These are phyloP conservation scores for Microtus pennsylvanicus DNA, from an alignment of 2,113 vertebrate species.

Conservation along the genomic window DNA sequence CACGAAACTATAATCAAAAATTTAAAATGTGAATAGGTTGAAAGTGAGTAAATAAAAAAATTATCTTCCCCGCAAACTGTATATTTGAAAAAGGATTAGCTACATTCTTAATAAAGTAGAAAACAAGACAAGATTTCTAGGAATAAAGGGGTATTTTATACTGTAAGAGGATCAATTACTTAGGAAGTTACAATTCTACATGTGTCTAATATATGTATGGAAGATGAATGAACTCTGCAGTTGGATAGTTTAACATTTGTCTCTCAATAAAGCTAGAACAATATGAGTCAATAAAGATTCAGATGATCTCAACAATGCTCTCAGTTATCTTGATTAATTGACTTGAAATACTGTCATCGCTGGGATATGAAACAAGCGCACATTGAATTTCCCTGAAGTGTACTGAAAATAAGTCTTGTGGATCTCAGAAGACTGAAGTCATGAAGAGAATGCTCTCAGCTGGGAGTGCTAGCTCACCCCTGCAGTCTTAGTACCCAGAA, in stretches of 20 bases:
- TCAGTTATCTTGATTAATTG: not conserved
- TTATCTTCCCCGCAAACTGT: not conserved
- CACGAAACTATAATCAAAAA: not conserved
- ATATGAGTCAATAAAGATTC: not conserved
- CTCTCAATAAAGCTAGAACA: not conserved
- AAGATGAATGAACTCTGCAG: not conserved
- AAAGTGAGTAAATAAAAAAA: not conserved
- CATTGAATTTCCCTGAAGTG: not conserved
- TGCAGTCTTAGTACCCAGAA: not conserved
- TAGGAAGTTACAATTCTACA: not conserved
- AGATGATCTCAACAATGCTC: not conserved
- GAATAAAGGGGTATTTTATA: not conserved
- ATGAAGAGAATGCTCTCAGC: not conserved
- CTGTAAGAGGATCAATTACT: not conserved
- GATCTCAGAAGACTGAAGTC: not conserved
- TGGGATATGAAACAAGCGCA: not conserved
- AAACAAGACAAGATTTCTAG: not conserved
- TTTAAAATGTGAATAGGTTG: not conserved
- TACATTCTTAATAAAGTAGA: not conserved
- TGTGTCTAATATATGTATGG: too few relatives aligned
- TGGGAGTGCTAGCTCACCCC: not conserved
- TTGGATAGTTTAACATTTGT: not conserved
- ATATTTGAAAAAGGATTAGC: not conserved
- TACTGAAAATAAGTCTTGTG: not conserved
- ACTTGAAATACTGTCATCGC: not conserved